These are phyloP conservation scores for Congeria kusceri DNA, from an alignment of 2,888 invertebrate species.

Conservation along the genomic window DNA sequence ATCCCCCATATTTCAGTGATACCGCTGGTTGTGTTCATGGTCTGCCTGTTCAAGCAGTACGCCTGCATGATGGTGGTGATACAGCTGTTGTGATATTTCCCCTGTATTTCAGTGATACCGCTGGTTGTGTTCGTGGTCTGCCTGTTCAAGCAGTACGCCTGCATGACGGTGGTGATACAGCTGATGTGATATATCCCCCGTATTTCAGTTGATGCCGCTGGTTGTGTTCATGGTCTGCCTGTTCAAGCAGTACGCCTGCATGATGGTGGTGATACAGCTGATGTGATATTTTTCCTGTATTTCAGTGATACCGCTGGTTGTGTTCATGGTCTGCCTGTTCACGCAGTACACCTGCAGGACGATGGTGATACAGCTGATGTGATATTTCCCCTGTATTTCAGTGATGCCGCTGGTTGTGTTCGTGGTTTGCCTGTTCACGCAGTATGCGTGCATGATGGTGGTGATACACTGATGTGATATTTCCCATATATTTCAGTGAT, in stretches of 20 bases:
- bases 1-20: conserved; percentile 70
- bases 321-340: conserved; percentile 73
- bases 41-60: conserved; percentile 88
- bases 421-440: conserved; percentile 90
- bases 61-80: conserved; percentile 89
- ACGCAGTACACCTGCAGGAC: not conserved
- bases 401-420: conserved; percentile 85
- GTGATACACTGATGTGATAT: conserved; percentile 88
- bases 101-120: conserved; percentile 73
- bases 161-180: conserved; percentile 91
- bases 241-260: no score
- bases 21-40: conserved; percentile 85
- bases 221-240: no score
- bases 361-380: not conserved
- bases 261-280: conserved; percentile 91
- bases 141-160: conserved; percentile 91
- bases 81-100: conserved; percentile 83
- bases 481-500: conserved; percentile 70
- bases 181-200: conserved; percentile 91
- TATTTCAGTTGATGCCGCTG: conserved; percentile 92
- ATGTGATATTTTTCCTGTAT: conserved; percentile 87
- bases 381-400: conserved; percentile 51
- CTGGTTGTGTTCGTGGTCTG: conserved; percentile 88
- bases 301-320: conserved; percentile 91
- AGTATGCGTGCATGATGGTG: conserved; percentile 91